Base-by-base conservation (phyloP, 2,113 vertebrate genomes). In the Lanius ludovicianus region DNA sequence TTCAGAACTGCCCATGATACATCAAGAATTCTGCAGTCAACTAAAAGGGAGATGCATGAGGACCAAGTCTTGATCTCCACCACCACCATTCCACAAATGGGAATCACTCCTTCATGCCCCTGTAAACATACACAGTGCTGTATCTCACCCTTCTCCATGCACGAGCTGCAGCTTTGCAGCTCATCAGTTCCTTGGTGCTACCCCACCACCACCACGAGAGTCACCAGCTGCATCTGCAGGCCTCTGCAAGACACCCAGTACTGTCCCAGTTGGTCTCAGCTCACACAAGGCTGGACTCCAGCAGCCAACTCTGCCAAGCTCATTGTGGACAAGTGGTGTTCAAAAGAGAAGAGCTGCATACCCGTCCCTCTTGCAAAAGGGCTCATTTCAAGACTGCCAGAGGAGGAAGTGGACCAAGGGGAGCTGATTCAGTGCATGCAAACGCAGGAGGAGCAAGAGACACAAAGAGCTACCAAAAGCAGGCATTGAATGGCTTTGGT, bases 341-440 rank as follows among this genome's bases (percentile, higher is more conserved):
- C 25, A 27, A 81, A 75, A 77, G 31, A 70, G 52, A 56, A 87
- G 77, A 82, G 62, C 49, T 47, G 39, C 35, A 68, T 69, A 8
- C 80, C 42, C 31, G 0, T 22, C 31, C 47, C 46, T 80, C 60
- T 90, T 93, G 86, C 83, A 91, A 88, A 91, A 95, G 60, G 64
- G 60, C 64, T 93, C 33, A 50, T 77, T 90, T 88, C 86, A 84
- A 70, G 62, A 57, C 47, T 92, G 68, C 56, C 75, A 86, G 83
- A 85, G 88, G n/a, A 93, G 82, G 90, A 95, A 88, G 92, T 63
- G 56, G 73, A 71, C 55, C 68, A 79, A 63, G 33, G 57, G 42
- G 75, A 62, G 67, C 19, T 23, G 71, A 62, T 80, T 76, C 89
- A 63, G 55, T 35, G 76, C 83, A 41, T 17, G 55, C 87, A 95